A percentile compares a stretch with the other conserved stretches of the same genome.
phyloP scores from a whole-genome alignment of 2,888 invertebrate species.

The Spilarctia lutea region DNA sequence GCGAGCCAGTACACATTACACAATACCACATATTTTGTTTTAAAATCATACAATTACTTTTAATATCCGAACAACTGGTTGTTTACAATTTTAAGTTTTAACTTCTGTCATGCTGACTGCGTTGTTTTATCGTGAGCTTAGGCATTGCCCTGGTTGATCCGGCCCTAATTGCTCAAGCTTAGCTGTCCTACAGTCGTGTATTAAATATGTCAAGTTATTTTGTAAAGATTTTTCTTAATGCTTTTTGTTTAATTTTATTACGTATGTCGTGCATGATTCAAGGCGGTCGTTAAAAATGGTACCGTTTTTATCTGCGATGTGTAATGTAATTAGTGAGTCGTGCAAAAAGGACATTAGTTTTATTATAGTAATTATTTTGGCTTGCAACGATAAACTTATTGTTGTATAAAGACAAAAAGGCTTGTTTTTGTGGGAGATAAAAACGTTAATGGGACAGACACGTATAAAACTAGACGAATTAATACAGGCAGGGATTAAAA shows the following conservation, averaged over 20 bases:
- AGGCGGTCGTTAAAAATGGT: not conserved
- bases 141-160: too few species aligned
- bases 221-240: not conserved
- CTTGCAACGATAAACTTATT: not conserved
- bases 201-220: not conserved
- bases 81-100: too few species aligned
- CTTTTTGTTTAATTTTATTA: not conserved
- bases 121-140: too few species aligned
- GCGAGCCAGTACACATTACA: too few species aligned
- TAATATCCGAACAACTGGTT: too few species aligned
- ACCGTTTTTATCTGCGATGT: not conserved
- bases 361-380: constrained; percentile 3
- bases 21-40: too few species aligned
- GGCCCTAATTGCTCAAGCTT: too few species aligned
- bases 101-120: too few species aligned
- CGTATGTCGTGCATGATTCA: not conserved
- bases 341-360: not conserved
- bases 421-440: not conserved
- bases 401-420: not conserved
- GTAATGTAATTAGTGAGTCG: not conserved
- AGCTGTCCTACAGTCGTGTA: not conserved
- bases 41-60: too few species aligned
- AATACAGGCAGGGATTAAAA: not conserved
- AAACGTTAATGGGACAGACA: not conserved
- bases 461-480: not conserved